Conservation (phyloP, 1,140 invertebrate species). For the Ceratosolen solmsi region DNA sequence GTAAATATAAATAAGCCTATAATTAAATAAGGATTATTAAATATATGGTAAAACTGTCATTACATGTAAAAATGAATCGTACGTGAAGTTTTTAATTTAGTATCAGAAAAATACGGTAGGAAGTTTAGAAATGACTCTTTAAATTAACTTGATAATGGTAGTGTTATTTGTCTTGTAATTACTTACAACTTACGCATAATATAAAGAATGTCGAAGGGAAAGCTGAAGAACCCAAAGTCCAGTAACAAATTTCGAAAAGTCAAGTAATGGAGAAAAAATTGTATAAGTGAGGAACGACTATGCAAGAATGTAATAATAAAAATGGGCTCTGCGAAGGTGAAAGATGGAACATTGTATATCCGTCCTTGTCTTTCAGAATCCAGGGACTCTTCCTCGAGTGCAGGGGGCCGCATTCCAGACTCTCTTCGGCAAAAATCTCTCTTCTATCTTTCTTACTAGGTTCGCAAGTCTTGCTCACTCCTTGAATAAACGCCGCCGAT, state of each 20-base stretch:
- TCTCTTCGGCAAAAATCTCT: constrained; percentile 32
- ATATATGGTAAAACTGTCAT: too few relatives aligned
- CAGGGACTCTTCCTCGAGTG: background rate
- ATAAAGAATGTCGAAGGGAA: too few relatives aligned
- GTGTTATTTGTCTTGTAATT: too few relatives aligned
- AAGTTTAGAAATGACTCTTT: too few relatives aligned
- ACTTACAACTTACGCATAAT: too few relatives aligned
- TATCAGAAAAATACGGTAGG: too few relatives aligned
- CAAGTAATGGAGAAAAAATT: background rate
- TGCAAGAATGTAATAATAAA: background rate
- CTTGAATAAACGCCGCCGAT: constrained; percentile 19
- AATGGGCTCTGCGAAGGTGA: background rate
- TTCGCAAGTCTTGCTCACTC: background rate
- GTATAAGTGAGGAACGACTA: background rate
- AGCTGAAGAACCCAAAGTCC: too few relatives aligned
- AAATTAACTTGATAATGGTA: too few relatives aligned
- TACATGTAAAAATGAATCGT: too few relatives aligned
- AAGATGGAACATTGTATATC: background rate
- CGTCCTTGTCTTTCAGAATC: background rate
- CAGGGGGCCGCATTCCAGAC: constrained; percentile 25
- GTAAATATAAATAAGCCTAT: too few relatives aligned
- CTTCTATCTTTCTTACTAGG: background rate
- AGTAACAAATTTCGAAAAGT: background rate
- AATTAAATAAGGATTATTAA: too few relatives aligned
- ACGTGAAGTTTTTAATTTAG: too few relatives aligned